Base-by-base conservation (phyloP, 1,140 invertebrate species). In the Heliothis virescens region DNA sequence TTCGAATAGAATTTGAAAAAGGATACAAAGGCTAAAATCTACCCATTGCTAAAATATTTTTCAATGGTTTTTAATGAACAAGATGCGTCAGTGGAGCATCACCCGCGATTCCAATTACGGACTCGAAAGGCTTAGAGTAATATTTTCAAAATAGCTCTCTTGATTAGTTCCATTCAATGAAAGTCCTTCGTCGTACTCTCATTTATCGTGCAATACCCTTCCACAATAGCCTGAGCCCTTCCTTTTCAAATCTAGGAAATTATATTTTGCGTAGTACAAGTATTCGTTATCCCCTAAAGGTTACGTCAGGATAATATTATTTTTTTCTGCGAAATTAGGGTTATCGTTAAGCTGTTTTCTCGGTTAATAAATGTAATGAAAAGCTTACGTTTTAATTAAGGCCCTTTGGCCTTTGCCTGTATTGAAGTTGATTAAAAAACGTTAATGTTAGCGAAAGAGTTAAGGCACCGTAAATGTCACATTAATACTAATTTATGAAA, bases 101-200 rank as follows among this genome's bases (percentile, higher is more conserved):
- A 72, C 12, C 16, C 52, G 59, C 75, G 55, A 50, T 48, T 60
- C 67, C 74, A 79, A 82, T 82, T 77, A 72, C 67, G 13, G 21
- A 60, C 16, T 10, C 16, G 57, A 41, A 26, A 10, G 34, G 52
- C 18, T n/a, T 26, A 10, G 34, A 59, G 41, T 62, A 48, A 75
- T 75, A 75, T 62, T 29, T 12, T 52, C n/a, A 41, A 26, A 12
- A 52, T 53, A 71, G 67, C 18, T 13, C 7, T 16, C 48, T 71
- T 71, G 48, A 71, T 69, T 53, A 71, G n/a, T 29, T 48, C 12
- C 63, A 52, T 69, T 69, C 65, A 69, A 7, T 5, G 21, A 26
- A 53, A 26, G 21, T 71, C 18, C 18, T 4, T 9, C 15, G 62
- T 53, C 21, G 5, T 69, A 52, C 21, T 52, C 21, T 29, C 4